Evolutionary conservation across 2,888 invertebrate genomes (phyloP), one percentile per base, ranked within the genome.

Genomic region (Ischnus inquisitorius): DNA sequence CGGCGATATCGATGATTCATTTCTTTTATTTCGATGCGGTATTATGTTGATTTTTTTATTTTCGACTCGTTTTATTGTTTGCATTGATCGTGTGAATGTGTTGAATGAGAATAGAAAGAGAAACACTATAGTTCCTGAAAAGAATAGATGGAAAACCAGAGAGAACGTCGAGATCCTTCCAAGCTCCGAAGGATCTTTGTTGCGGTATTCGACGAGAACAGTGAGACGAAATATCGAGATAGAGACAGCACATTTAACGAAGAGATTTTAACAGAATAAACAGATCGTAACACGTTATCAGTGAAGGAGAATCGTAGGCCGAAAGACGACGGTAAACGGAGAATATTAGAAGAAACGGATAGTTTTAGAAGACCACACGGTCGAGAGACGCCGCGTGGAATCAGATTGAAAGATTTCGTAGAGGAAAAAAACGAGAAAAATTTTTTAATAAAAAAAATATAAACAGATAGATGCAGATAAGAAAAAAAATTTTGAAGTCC

Each of bases 401-500:
- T 51, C 57, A 65, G 19, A 71, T 48, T 51, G 54, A 51, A 71
- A 48, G 46, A 48, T 54, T 72, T 72, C 39, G 46, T 46, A 54
- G 72, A 62, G 48, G 34, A 48, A 12, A 6, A 72, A 51, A 43
- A 16, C 14, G 41, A 22, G 46, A 43, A 74, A 75, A 51, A 6
- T 34, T 34, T 34, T 34, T 34, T 34, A 51, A 28, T 41, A 43
- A 34, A 54, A 19, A 67, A 46, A 48, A 34, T 39, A 43, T 34
- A 74, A 34, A 62, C 62, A 41, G n/a, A 82, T 39, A 79, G 34
- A 41, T 25, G 25, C 19, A 65, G n/a, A 69, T 6, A 74, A 25
- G n/a, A n/a, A 34, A 14, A 79, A 46, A 71, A 78, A 25, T 85
- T 82, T 76, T 84, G 62, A 68, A 22, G 81, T 87, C 84, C 78